Evolutionary conservation across 2,113 vertebrate species (phyloP), one percentile per base, ranked within the genome.

Genomic region (Tenebrosternarchus preto): DNA sequence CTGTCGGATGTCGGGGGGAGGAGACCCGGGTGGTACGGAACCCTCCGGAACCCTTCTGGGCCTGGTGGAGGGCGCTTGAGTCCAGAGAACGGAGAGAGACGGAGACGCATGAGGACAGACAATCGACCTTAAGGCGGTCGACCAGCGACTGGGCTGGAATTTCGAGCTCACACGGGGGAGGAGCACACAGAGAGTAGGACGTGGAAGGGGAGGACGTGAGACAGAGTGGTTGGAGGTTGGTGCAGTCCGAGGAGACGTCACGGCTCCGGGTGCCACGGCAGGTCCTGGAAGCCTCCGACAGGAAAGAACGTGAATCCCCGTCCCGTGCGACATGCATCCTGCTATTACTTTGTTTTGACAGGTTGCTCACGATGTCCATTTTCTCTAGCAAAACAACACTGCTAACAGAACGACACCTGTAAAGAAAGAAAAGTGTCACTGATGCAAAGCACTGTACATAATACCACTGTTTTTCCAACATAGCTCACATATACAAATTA

Each of bases 51-150:
- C 2, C 57, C 5, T 71, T 43, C 6, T n/a, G 33, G 53, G 59
- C 25, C 20, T 24, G 15, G 20, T 0, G 7, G 24, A 71, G n/a
- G 15, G 17, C 7, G 17, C 4, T 36, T 53, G 29, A 24, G 5
- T 82, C 67, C 63, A 82, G 68, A 68, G 29, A 77, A 6, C 33
- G 77, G 33, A 85, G 73, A 0, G 56, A 11, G 16, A 85, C 83
- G 4, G 39, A 60, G 3, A 85, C 53, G 60, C 76, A 72, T 25
- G 83, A 85, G 29, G 74, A 77, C 39, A 82, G n/a, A 57, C 83
- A 85, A n/a, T 82, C 73, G 12, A 57, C 50, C 20, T 82, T 85
- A 16, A 85, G 80, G 55, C 20, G 60, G 15, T 80, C 83, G 36
- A 61, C 33, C 5, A 77, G 77, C 0, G 15, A 9, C 55, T 74